Base-by-base conservation (phyloP, 2,888 invertebrate species). In the Aleiodes testaceus region DNA sequence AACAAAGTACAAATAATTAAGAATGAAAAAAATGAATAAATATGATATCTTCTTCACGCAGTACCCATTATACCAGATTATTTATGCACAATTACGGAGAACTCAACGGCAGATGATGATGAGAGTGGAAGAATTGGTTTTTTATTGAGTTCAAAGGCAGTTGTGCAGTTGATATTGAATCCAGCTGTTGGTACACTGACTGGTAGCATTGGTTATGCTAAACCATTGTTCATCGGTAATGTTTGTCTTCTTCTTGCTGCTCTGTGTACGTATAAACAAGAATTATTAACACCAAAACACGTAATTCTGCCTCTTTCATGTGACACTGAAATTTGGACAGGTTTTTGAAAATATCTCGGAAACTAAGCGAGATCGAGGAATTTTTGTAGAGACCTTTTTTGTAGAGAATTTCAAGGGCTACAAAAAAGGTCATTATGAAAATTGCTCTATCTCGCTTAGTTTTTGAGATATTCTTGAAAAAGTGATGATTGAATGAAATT, bases 11-110 rank as follows among this genome's bases (percentile, higher is more conserved):
- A 14, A 49, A 47, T 16, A 49, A 53, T 7, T 6, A 22, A 49
- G 44, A 7, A 9, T 2, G 26, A 36, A 26, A 55, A 30, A 14
- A 55, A 49, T 49, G 11, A 2, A 42, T 11, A 7, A 65, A 52
- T 53, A 12, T 12, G 49, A 26, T 26, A 55, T 5, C 45, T 47
- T 55, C 6, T 64, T 55, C 44, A 89, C 89, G 70, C 87, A 95
- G 95, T 95, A 75, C 95, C 95, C 49, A 94, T 95, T 77, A 91
- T 95, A 78, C 94, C 94, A 11, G 93, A 94, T 85, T 93, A 92
- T 85, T 89, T 94, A 75, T 92, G 92, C 80, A 90, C 89, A 67
- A 89, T 89, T 74, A 88, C 90, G 75, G 85, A 88, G 47, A 88
- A 88, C 78, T 81, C 85, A 26, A 81, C 84, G 42, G 73, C 72